Evolutionary conservation across 2,888 invertebrate genomes (phyloP).

Genomic region (Ischnura elegans): DNA sequence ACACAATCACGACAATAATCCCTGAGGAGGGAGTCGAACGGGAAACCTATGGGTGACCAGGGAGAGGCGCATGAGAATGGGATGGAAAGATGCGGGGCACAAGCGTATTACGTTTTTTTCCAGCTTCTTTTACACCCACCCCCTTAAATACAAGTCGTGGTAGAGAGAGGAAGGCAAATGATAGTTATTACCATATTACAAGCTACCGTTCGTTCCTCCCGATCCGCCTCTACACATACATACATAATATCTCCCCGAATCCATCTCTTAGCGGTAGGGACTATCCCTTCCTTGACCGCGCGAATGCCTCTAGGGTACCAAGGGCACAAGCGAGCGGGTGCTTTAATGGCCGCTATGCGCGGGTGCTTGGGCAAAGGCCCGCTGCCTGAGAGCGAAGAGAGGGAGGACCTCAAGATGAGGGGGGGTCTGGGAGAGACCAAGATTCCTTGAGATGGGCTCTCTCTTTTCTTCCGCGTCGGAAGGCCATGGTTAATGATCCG

Average conservation of each 20-base stretch:
- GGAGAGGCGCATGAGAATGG: too few species aligned
- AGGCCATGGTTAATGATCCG: constrained; percentile 24
- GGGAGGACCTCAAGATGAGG: neutral
- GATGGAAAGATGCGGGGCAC: too few species aligned
- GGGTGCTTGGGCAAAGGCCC: neutral
- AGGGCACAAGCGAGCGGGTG: neutral
- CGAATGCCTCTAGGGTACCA: neutral
- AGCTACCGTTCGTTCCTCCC: constrained; percentile 42
- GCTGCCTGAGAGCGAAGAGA: neutral
- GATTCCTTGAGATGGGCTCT: neutral
- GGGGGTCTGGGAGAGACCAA: neutral
- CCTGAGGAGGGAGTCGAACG: too few species aligned
- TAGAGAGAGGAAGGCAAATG: constrained; percentile 34
- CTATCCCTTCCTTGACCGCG: neutral
- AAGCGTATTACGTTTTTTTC: constrained; percentile 58
- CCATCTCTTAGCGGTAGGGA: neutral
- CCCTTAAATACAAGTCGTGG: constrained; percentile 32
- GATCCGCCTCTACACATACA: neutral
- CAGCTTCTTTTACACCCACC: constrained; percentile 49
- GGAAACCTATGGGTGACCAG: too few species aligned
- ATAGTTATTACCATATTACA: constrained; percentile 67
- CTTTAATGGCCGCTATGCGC: constrained; percentile 13
- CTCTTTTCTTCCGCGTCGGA: neutral
- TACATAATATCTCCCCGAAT: neutral
- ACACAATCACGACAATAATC: too few species aligned